Percentiles rank a stretch among this genome's conserved stretches.
These are phyloP conservation scores for Neodiprion pinetum DNA, from an alignment of 1,140 invertebrate species.

Conservation along the genomic window DNA sequence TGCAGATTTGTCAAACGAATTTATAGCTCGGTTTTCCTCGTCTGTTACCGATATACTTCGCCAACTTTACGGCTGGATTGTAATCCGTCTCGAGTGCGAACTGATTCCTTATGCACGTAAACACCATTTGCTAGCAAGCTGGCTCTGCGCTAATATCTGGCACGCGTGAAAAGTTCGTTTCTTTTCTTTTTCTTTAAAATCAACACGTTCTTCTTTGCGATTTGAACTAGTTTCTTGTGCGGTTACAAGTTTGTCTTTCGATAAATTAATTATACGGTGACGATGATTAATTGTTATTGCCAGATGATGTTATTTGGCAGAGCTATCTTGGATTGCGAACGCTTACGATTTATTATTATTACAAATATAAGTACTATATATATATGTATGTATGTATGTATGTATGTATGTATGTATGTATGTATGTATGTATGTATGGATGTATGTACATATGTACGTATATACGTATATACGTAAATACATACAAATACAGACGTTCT, in stretches of 20 bases:
- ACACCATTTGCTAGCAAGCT: slow-evolving; percentile 42
- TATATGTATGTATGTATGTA: no score
- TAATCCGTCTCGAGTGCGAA: slow-evolving; percentile 35
- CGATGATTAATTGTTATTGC: slow-evolving; percentile 23
- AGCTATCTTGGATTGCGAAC: slow-evolving; percentile 38
- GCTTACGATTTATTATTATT: slow-evolving; percentile 27
- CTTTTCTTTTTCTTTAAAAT: slow-evolving; percentile 16
- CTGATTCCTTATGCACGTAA: slow-evolving; percentile 39
- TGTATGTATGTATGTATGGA: no score
- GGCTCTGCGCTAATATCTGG: slow-evolving; percentile 40
- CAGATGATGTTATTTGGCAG: slow-evolving; percentile 38
- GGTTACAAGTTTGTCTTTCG: no score
- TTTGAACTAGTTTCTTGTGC: no score
- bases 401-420: no score
- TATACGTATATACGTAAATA: no score
- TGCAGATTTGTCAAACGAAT: background rate
- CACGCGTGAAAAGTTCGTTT: slow-evolving; percentile 16
- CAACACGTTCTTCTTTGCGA: background rate
- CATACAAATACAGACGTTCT: background rate
- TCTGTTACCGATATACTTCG: no score
- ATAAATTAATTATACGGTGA: no score
- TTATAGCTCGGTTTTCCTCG: no score
- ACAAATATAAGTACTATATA: slow-evolving; percentile 27
- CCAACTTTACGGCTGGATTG: no score
- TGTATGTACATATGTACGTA: no score